Conservation (phyloP, 1,140 invertebrate species). For the Papilio xuthus region DNA sequence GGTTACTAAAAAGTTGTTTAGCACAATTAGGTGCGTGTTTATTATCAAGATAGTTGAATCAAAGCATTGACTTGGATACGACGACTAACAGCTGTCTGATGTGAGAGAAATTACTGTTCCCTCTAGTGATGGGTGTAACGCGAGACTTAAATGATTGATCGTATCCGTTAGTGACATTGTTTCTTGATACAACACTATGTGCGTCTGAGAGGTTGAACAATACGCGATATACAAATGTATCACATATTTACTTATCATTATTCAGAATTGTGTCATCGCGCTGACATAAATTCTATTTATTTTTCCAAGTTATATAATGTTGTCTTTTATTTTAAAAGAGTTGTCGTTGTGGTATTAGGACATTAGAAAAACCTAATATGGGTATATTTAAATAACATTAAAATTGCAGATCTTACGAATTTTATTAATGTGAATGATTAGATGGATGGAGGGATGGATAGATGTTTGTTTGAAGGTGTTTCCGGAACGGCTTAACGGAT, state of each 20-base stretch:
- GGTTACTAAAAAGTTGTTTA: too few species aligned
- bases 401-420: too few species aligned
- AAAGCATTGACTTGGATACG: not conserved
- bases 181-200: slow-evolving; percentile 1
- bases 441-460: too few species aligned
- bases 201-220: not conserved
- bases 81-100: not conserved
- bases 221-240: not conserved
- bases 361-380: too few species aligned
- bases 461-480: too few species aligned
- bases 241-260: not conserved
- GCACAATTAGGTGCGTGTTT: not conserved
- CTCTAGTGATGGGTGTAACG: not conserved
- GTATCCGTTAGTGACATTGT: not conserved
- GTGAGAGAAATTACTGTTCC: not conserved
- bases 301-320: not conserved
- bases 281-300: not conserved
- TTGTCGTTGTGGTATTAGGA: too few species aligned
- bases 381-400: too few species aligned
- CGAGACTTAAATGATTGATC: slow-evolving; percentile 9
- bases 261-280: not conserved
- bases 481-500: too few species aligned
- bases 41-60: not conserved
- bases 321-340: not conserved
- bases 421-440: too few species aligned